Evolutionary conservation across 2,888 invertebrate species (phyloP).

Genomic region (Patella pellucida): DNA sequence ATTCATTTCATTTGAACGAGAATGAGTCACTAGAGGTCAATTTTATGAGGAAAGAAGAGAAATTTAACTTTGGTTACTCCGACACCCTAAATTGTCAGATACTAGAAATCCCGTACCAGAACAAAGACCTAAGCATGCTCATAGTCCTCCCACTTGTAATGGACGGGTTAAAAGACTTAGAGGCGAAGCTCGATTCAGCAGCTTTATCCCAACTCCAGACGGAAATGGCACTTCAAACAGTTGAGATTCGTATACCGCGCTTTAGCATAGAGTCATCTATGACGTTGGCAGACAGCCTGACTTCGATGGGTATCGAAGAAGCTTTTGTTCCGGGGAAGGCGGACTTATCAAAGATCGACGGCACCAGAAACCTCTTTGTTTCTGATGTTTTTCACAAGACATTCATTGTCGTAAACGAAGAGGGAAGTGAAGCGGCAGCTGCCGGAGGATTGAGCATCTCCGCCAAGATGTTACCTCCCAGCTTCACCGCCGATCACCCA

Average conservation of each 20-base stretch:
- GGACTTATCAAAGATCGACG: conserved; percentile 11
- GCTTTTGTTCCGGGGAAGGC: conserved; percentile 6
- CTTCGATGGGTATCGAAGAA: conserved; percentile 4
- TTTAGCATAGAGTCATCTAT: not conserved
- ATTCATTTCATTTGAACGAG: not conserved
- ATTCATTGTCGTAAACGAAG: conserved; percentile 15
- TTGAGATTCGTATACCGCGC: not conserved
- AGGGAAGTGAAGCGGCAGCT: conserved; percentile 20
- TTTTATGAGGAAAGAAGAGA: not conserved
- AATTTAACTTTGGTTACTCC: not conserved
- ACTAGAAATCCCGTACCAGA: not conserved
- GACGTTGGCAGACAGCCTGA: not conserved
- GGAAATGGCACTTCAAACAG: not conserved
- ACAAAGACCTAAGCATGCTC: not conserved
- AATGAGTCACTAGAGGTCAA: not conserved
- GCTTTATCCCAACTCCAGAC: not conserved
- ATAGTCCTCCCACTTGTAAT: not conserved
- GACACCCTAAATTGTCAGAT: not conserved
- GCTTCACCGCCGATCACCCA: conserved; percentile 23
- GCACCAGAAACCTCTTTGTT: conserved; percentile 7
- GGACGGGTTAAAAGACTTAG: not conserved
- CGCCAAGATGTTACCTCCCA: not conserved
- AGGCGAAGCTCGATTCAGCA: not conserved
- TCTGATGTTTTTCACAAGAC: conserved; percentile 13
- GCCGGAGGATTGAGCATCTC: not conserved